A percentile compares a stretch with the other conserved stretches of the same genome.
Conservation (phyloP, 2,113 vertebrate species). For the Notothenia coriiceps region DNA sequence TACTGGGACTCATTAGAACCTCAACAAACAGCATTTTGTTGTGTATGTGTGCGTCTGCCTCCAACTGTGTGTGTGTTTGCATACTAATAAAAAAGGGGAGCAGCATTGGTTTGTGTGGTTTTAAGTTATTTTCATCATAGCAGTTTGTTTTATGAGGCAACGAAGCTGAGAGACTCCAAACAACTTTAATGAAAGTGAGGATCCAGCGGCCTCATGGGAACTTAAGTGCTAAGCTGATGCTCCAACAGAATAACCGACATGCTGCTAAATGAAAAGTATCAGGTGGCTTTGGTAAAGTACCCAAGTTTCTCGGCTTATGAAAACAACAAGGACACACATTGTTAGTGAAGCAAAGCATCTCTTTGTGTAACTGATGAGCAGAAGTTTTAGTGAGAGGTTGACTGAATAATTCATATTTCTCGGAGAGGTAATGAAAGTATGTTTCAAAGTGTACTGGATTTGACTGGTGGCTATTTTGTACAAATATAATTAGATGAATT, state of each 20-base stretch:
- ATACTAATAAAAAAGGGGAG: slow-evolving; percentile 65
- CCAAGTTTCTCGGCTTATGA: slow-evolving; percentile 38
- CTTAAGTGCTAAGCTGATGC: slow-evolving; percentile 37
- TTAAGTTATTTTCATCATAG: slow-evolving; percentile 76
- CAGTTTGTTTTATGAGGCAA: slow-evolving; percentile 74
- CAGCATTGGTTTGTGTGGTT: slow-evolving; percentile 48
- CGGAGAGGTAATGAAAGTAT: slow-evolving; percentile 19
- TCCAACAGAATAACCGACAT: slow-evolving; percentile 49
- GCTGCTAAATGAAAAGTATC: slow-evolving; percentile 59
- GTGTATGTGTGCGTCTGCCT: slow-evolving; percentile 53
- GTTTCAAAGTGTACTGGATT: background rate
- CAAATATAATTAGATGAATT: slow-evolving; percentile 34
- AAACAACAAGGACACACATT: slow-evolving; percentile 37
- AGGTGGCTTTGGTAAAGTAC: slow-evolving; percentile 65
- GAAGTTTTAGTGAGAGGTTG: slow-evolving; percentile 12
- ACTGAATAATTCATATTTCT: slow-evolving; percentile 29
- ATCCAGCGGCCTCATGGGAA: slow-evolving; percentile 66
- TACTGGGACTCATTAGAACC: slow-evolving; percentile 84
- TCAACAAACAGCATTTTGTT: slow-evolving; percentile 72
- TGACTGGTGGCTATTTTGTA: slow-evolving; percentile 29
- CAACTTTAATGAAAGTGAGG: slow-evolving; percentile 77
- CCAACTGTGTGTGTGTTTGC: slow-evolving; percentile 19
- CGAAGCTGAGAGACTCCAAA: slow-evolving; percentile 69
- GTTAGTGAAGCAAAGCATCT: slow-evolving; percentile 30
- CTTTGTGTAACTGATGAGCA: background rate